These are phyloP conservation scores for Augiades crinisus DNA, from an alignment of 2,888 invertebrate genomes.

Conservation along the genomic window DNA sequence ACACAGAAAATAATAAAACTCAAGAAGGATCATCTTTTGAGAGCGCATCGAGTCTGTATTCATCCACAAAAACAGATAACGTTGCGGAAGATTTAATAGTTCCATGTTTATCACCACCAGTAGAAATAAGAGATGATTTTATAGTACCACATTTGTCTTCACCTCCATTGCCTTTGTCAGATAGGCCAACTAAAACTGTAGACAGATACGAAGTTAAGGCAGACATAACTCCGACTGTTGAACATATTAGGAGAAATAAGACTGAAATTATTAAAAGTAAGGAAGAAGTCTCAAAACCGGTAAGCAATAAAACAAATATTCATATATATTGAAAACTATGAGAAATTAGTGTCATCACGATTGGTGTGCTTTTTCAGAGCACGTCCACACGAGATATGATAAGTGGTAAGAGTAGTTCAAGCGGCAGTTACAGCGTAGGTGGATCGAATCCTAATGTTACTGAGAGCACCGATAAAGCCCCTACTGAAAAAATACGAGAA, in stretches of 20 bases:
- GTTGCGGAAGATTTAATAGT: conserved; percentile 84
- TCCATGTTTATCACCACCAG: conserved; percentile 82
- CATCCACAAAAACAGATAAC: conserved; percentile 87
- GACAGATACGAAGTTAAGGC: conserved; percentile 71
- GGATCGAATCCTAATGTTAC: conserved; percentile 72
- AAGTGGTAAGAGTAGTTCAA: conserved; percentile 76
- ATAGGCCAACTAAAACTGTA: conserved; percentile 56
- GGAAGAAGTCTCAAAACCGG: conserved; percentile 54
- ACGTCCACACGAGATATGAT: conserved; percentile 51
- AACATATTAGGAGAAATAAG: conserved; percentile 71
- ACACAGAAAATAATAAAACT: conserved; percentile 80
- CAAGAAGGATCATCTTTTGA: conserved; percentile 93
- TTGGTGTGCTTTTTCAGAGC: conserved; percentile 41
- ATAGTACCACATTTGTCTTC: conserved; percentile 70
- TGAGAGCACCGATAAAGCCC: conserved; percentile 54
- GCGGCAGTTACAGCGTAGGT: conserved; percentile 76
- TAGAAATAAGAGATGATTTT: conserved; percentile 74
- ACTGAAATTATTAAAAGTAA: conserved; percentile 67
- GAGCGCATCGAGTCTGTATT: conserved; percentile 91
- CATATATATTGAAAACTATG: too few relatives aligned
- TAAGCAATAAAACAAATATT: conserved; percentile 34
- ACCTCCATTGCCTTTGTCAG: conserved; percentile 70
- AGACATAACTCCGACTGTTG: conserved; percentile 57
- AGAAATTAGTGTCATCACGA: neutral
- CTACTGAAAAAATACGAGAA: conserved; percentile 53